Evolutionary conservation across 1,140 invertebrate species (phyloP), one percentile per base, ranked within the genome.

Genomic region (Eupristina koningsbergeri): DNA sequence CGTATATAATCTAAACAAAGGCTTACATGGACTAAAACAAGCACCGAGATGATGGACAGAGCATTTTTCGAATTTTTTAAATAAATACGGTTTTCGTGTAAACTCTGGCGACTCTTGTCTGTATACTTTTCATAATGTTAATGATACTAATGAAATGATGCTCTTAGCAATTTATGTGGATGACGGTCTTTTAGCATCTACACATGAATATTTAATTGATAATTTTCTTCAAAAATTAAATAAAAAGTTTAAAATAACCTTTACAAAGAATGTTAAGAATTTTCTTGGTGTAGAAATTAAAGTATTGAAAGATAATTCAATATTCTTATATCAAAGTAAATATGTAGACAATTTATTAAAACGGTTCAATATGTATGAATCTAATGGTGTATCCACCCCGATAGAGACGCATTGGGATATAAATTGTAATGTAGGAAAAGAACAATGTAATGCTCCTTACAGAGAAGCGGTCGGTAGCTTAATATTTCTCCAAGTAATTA

Each of bases 1-100:
- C 17, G 82, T 87, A 13, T 86, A 83, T 79, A 79, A 77, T 76
- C 78, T 87, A 22, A 63, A 74, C 36, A 88, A 88, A 83, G 85
- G 85, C 63, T 39, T 90, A 1, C 89, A 90, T 78, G 88, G 87
- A 26, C 71, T 90, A 39, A 88, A 87, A 67, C 87, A 88, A 75
- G 80, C 87, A 34, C 79, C 87, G 3, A 63, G 84, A 36, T 61
- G 73, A 11, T 89, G 87, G 88, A 81, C 80, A 53, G 45, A 84
- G 41, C 47, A 67, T 17, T 85, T 87, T 50, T 34, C 19, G 0
- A 34, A 53, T 6, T 86, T 84, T 67, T 0, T 82, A 19, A 39
- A 9, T 6, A 41, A 71, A 19, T 73, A 63, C 8, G 76, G 45
- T 6, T 71, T 85, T 45, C 26, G 15, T 47, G 3, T 22, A 71